Conservation (phyloP, 1,140 invertebrate species). For the Spodoptera litura region DNA sequence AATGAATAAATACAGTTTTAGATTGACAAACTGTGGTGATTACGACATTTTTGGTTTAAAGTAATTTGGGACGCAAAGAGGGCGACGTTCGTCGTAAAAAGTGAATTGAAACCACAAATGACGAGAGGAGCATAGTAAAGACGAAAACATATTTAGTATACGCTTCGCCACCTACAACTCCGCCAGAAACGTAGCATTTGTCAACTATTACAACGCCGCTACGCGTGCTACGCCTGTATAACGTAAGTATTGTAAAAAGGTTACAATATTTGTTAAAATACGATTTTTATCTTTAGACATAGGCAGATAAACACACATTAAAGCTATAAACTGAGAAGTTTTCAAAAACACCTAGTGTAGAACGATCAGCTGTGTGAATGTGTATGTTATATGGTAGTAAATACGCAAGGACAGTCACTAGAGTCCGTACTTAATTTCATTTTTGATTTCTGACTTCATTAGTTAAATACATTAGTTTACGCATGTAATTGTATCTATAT, state of each 20-base stretch:
- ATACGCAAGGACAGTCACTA: too few relatives aligned
- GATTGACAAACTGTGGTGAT: conserved; percentile 50
- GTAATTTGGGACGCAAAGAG: conserved; percentile 69
- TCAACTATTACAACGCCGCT: too few relatives aligned
- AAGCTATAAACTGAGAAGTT: too few relatives aligned
- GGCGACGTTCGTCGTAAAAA: conserved; percentile 78
- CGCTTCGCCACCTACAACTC: background rate
- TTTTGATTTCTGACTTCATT: background rate
- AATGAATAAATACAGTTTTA: conserved; percentile 27
- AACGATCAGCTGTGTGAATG: too few relatives aligned
- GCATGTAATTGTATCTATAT: too few relatives aligned
- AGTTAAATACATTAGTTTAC: too few relatives aligned
- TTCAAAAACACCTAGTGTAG: too few relatives aligned
- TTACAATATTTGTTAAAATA: too few relatives aligned
- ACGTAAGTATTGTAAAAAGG: background rate
- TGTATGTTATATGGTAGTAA: too few relatives aligned
- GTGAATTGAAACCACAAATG: conserved; percentile 84
- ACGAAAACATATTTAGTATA: conserved; percentile 34
- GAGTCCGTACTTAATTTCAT: background rate
- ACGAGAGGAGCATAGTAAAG: conserved; percentile 68
- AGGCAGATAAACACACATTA: too few relatives aligned
- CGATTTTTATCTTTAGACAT: too few relatives aligned
- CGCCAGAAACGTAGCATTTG: background rate
- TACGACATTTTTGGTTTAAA: conserved; percentile 65
- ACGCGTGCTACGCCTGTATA: too few relatives aligned